Evolutionary conservation across 1,140 invertebrate species (phyloP), one percentile per base, ranked within the genome.

Genomic region (Drosophila oshimai): DNA sequence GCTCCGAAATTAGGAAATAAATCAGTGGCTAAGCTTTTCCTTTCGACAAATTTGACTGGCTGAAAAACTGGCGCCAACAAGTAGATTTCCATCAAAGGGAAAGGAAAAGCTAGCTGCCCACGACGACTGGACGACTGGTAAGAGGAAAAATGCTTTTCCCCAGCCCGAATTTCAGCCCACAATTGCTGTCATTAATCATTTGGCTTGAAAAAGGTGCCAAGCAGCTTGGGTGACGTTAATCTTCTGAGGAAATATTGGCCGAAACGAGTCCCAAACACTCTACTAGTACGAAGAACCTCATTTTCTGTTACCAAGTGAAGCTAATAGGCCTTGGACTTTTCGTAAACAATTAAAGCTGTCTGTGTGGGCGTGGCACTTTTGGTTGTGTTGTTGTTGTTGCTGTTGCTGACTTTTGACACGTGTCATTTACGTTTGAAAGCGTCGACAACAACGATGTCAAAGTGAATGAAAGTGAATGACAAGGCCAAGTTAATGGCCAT

Each of bases 171-270:
- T 51, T 53, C 18, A 17, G 4, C 37, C 12, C 33, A 46, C 69
- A 87, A 74, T 81, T 44, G 73, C 69, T 74, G 83, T 87, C 81
- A 87, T 87, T 87, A 87, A 87, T 87, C 81, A 87, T 87, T 86
- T 68, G 76, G 62, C 44, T 45, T 12, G 34, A 68, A 79, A 74
- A 80, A 83, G 81, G 81, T 87, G 81, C 39, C 62, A 53, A 68
- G 68, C 68, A 7, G 55, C 58, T 37, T 67, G 67, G 68, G 49
- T 61, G 73, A 87, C 76, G 81, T 86, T 86, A 86, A 86, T 86
- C 80, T 87, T 13, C 28, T n/a, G 47, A 13, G 34, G 39, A 29
- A 58, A 74, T 42, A 15, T 22, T 15, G 4, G 17, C 10, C n/a
- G 37, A 33, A 61, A 12, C 42, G 17, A 20, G 17, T 4, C 6